Conservation (phyloP, 2,888 invertebrate genomes). For the Troides helena region DNA sequence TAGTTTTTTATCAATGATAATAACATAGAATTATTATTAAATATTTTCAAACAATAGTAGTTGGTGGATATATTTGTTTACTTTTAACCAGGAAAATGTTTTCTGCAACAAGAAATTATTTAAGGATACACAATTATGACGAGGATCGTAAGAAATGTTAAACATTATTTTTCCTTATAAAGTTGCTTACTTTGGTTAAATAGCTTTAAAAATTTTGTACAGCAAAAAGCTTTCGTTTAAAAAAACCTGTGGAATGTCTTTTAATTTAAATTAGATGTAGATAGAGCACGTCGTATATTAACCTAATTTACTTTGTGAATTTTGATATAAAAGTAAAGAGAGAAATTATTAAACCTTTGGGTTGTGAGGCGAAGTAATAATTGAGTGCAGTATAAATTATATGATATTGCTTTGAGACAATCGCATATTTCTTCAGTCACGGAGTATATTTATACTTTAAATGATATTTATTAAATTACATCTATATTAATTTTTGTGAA, state of each 20-base stretch:
- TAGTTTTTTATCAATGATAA: no score
- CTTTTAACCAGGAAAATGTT: no score
- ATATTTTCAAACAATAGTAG: no score
- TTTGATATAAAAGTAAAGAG: background rate
- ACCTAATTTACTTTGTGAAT: constrained; percentile 9
- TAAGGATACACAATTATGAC: background rate
- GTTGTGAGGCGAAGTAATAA: background rate
- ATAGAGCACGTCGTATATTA: constrained; percentile 17
- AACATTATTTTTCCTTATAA: background rate
- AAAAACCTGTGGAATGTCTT: constrained; percentile 3
- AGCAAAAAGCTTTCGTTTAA: background rate
- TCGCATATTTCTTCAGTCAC: no score
- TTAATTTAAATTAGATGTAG: constrained; percentile 20
- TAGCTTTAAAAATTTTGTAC: background rate
- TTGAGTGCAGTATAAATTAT: background rate
- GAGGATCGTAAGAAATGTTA: background rate
- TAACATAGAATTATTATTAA: no score
- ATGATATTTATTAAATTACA: no score
- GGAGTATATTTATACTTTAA: no score
- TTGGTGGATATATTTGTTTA: no score
- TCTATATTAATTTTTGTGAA: no score
- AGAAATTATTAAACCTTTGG: background rate
- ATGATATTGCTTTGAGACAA: background rate
- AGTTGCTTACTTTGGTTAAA: background rate
- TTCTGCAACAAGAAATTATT: no score